Conservation (phyloP, 2,113 vertebrate genomes). For the Tachuris rubrigastra region DNA sequence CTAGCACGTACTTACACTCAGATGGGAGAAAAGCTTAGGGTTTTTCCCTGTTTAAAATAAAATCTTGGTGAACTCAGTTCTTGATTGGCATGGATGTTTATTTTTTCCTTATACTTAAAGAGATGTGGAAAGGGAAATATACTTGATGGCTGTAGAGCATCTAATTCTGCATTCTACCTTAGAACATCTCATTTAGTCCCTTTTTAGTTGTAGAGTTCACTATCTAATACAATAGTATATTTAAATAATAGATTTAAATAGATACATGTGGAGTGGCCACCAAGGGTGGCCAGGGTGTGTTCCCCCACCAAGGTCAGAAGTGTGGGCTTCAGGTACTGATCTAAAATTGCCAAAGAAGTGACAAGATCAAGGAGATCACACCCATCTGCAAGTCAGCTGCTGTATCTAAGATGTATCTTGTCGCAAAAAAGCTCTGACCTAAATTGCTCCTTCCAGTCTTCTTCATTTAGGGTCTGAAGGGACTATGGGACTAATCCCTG, state of each 20-base stretch:
- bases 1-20: neutral
- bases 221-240: neutral
- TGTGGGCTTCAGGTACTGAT: neutral
- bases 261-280: neutral
- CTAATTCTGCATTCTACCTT: neutral
- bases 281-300: neutral
- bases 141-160: neutral
- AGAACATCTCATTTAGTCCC: neutral
- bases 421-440: neutral
- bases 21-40: neutral
- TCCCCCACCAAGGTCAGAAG: fast-evolving
- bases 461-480: neutral
- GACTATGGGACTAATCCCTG: neutral
- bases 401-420: neutral
- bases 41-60: neutral
- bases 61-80: neutral
- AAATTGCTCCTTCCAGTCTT: neutral
- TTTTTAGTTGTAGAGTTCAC: neutral
- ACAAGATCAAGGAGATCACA: neutral
- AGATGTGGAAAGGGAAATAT: neutral
- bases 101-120: neutral
- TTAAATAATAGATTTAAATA: neutral
- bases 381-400: neutral
- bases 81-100: neutral
- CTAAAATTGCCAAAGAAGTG: neutral